phyloP scores from a whole-genome alignment of 2,797 vertebrate genomes.

The Syncerus caffer region DNA sequence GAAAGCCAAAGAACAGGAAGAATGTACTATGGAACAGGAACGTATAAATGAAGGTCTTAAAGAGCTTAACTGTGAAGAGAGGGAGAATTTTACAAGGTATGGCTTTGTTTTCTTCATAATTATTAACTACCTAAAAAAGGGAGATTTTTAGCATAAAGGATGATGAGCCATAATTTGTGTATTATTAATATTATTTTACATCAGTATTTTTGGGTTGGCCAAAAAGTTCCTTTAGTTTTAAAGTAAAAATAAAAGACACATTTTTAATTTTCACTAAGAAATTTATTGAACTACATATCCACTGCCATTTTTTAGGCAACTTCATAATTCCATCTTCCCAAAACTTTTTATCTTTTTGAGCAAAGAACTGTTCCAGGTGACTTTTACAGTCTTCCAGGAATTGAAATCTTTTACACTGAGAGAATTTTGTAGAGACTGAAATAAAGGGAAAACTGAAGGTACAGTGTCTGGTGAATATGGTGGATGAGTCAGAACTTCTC shows the following conservation, averaged over 20 bases:
- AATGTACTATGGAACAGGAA: slow-evolving; percentile 82
- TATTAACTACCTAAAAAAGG: neutral
- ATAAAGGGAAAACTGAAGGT: neutral
- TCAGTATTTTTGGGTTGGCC: neutral
- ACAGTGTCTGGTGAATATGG: neutral
- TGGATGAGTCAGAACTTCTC: neutral
- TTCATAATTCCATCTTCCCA: neutral
- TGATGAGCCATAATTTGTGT: neutral
- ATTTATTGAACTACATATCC: neutral
- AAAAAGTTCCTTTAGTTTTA: neutral
- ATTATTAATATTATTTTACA: neutral
- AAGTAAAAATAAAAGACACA: neutral
- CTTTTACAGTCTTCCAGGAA: neutral
- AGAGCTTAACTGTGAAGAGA: slow-evolving; percentile 81
- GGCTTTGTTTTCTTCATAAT: neutral
- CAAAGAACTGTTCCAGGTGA: neutral
- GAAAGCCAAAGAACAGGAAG: slow-evolving; percentile 83
- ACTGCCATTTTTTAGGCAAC: neutral
- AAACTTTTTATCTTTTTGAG: neutral
- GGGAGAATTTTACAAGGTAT: slow-evolving; percentile 85
- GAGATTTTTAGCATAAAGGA: neutral
- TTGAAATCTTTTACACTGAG: neutral
- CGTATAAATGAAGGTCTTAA: slow-evolving; percentile 78
- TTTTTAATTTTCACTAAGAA: neutral
- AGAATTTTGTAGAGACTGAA: neutral